phyloP scores from a whole-genome alignment of 1,140 invertebrate species.

The Drosophila pectinifera region DNA sequence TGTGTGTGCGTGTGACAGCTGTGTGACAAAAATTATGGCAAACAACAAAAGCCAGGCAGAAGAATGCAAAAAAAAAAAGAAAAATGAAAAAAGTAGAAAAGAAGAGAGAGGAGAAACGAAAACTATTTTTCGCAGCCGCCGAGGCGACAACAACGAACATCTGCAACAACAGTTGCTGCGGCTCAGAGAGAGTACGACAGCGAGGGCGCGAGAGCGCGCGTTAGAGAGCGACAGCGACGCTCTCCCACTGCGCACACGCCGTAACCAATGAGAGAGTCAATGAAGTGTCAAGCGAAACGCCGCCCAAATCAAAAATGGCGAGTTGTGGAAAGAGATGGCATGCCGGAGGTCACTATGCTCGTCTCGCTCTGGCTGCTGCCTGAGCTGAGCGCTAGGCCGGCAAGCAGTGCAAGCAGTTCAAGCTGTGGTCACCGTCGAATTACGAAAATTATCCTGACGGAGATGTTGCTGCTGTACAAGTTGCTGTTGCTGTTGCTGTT shows the following conservation, averaged over 20 bases:
- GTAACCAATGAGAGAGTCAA: conserved; percentile 73
- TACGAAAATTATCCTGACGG: conserved; percentile 38
- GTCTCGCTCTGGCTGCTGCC: conserved; percentile 42
- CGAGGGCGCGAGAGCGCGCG: not conserved
- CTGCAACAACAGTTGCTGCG: conserved; percentile 55
- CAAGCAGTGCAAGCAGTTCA: conserved; percentile 61
- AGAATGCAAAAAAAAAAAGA: conserved; percentile 49
- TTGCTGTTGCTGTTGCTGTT: conserved; percentile 13
- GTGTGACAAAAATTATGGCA: conserved; percentile 82
- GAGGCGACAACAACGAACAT: conserved; percentile 75
- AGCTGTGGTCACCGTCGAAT: conserved; percentile 30
- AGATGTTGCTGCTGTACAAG: conserved; percentile 21
- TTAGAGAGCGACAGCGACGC: conserved; percentile 1
- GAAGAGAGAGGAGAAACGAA: conserved; percentile 11
- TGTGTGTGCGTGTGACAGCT: conserved; percentile 71
- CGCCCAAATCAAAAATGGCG: conserved; percentile 84
- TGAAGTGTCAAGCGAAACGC: conserved; percentile 64
- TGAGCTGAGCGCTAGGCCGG: not conserved
- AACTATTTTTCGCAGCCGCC: conserved; percentile 50
- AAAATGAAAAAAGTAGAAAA: conserved; percentile 11
- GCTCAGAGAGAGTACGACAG: conserved; percentile 13
- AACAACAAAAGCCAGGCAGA: conserved; percentile 74
- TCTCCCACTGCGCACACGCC: conserved; percentile 61
- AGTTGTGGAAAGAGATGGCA: conserved; percentile 66
- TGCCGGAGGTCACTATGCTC: conserved; percentile 5